Conservation (phyloP, 2,888 invertebrate species). For the Pelosia muscerda region DNA sequence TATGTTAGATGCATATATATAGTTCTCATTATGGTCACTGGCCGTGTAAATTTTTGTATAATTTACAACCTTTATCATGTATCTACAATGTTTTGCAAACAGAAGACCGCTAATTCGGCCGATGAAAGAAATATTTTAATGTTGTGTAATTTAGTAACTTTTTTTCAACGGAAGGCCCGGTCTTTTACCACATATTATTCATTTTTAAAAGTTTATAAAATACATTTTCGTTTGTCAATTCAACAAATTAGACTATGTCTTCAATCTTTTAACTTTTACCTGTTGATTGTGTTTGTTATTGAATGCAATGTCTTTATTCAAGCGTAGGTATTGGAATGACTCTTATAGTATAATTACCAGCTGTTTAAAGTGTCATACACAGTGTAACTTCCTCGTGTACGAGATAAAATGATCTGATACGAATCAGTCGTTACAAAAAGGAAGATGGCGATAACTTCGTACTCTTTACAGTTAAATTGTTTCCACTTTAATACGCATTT, state of each 20-base stretch:
- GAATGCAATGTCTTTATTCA: not conserved
- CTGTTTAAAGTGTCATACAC: conserved; percentile 20
- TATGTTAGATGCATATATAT: not conserved
- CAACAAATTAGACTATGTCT: too few relatives aligned
- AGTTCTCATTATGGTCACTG: not conserved
- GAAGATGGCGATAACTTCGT: conserved; percentile 41
- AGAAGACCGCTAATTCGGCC: not conserved
- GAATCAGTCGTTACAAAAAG: conserved; percentile 41
- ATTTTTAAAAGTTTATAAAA: too few relatives aligned
- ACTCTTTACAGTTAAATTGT: conserved; percentile 40
- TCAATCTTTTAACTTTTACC: too few relatives aligned
- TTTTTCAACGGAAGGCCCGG: too few relatives aligned
- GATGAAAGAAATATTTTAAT: not conserved
- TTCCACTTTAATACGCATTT: conserved; percentile 57
- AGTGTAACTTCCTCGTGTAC: conserved; percentile 29
- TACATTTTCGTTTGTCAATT: too few relatives aligned
- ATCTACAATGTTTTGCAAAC: not conserved
- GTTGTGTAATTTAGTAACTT: not conserved
- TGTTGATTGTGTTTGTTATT: too few relatives aligned
- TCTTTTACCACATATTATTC: too few relatives aligned
- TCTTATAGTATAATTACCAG: conserved; percentile 20
- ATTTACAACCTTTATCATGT: not conserved
- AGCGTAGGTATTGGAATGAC: not conserved
- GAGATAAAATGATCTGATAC: conserved; percentile 38
- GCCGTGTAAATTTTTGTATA: not conserved